Evolutionary conservation across 2,797 vertebrate species (phyloP).

Genomic region (Tauraco hartlaubi): DNA sequence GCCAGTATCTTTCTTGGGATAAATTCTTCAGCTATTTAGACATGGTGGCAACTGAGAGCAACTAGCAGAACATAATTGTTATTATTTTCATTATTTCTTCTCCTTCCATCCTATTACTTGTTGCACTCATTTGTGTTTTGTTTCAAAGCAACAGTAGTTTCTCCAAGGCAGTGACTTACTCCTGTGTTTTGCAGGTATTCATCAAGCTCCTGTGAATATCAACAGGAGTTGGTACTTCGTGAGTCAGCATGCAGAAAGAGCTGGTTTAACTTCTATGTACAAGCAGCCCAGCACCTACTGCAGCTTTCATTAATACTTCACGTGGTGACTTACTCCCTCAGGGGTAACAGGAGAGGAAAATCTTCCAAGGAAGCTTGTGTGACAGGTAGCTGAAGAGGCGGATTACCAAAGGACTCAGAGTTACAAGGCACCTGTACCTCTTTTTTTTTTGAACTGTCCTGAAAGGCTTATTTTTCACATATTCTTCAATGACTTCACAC

Average conservation of each 20-base stretch:
- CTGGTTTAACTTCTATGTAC: background rate
- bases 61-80: background rate
- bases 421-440: background rate
- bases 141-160: background rate
- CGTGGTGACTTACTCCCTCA: background rate
- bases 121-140: background rate
- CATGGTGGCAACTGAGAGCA: background rate
- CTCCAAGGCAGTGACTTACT: background rate
- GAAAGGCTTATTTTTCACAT: constrained; percentile 1
- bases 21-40: background rate
- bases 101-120: background rate
- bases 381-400: background rate
- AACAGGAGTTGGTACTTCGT: background rate
- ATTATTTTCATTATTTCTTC: background rate
- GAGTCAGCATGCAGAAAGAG: background rate
- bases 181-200: background rate
- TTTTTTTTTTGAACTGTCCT: background rate
- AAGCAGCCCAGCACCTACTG: background rate
- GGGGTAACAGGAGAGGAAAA: background rate
- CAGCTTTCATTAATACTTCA: background rate
- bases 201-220: background rate
- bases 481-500: constrained; percentile 35
- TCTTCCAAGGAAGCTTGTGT: background rate
- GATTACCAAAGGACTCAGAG: background rate
- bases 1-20: background rate